Base-by-base conservation (phyloP, 2,797 vertebrate genomes). In the Phoxinus dragarum region DNA sequence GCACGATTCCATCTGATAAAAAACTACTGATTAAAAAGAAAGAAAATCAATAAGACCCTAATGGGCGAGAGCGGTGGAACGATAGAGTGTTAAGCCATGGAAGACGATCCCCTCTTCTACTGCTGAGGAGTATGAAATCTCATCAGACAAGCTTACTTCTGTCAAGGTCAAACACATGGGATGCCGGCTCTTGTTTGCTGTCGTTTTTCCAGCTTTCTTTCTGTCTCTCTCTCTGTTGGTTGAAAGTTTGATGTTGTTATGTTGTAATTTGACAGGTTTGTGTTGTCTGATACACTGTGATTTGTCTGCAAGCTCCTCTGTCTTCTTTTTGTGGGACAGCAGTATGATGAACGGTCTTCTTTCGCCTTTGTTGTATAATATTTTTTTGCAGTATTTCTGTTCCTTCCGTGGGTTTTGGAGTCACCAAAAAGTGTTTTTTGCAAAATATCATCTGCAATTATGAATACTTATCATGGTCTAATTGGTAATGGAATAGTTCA, bases 91-190 rank as follows among this genome's bases (percentile, higher is more conserved):
- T 83, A 87, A 82, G 68, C 79, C 76, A 78, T 59, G 86, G 84
- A 91, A 89, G 84, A 84, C 67, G 88, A 91, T 88, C 90, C 82
- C 66, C 52, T 84, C 77, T 67, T 82, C 78, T 83, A 76, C 86
- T 88, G 86, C 86, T 88, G 84, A 86, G 82, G 68, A 84, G n/a
- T 67, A 73, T 86, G 86, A 90, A 87, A 88, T 88, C 87, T 84
- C 84, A 79, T 90, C 87, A 86, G 82, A 86, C 72, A 81, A 71
- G 85, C 79, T 80, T 56, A 54, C 69, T 38, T 66, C 77, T 84
- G 76, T 81, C 88, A 89, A 88, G 88, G 88, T 89, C 84, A 89
- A 69, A 36, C 77, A 68, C 84, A 74, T 16, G 12, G 69, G 54
- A 84, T 80, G 61, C 34, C 87, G 73, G 42, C 68, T 80, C 68